Conservation (phyloP, 2,113 vertebrate genomes). For the Tympanuchus pallidicinctus region DNA sequence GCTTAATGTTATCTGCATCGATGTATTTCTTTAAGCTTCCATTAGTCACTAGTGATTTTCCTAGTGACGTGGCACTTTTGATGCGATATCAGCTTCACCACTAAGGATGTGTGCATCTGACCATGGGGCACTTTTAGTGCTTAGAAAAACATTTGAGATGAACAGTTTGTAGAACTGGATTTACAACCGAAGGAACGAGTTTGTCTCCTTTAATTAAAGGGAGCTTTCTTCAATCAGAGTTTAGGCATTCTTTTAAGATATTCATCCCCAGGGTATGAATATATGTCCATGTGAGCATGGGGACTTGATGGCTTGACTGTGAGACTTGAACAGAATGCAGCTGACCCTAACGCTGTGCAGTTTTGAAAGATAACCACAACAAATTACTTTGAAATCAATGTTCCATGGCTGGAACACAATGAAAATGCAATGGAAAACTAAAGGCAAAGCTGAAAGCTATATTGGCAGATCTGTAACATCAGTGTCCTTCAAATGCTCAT, state of each 20-base stretch:
- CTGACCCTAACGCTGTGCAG: not conserved
- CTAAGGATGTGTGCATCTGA: not conserved
- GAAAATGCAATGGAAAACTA: not conserved
- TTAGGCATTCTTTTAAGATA: not conserved
- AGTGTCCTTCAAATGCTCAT: not conserved
- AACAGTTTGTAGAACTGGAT: not conserved
- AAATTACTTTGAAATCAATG: not conserved
- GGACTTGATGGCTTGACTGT: not conserved
- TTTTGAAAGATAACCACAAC: not conserved
- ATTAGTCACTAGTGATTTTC: not conserved
- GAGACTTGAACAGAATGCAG: not conserved
- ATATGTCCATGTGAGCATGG: not conserved
- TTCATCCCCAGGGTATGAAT: fast-evolving
- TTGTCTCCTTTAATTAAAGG: not conserved
- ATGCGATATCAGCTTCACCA: not conserved
- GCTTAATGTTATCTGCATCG: not conserved
- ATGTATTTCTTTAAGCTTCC: slow-evolving; percentile 16
- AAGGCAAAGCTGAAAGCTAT: not conserved
- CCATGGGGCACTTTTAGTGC: not conserved
- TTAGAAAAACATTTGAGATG: not conserved
- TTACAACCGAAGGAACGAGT: not conserved
- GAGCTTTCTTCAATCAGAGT: not conserved
- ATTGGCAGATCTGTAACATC: not conserved
- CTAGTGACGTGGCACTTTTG: not conserved
- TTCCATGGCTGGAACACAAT: not conserved